Evolutionary conservation across 2,113 vertebrate genomes (phyloP).

Genomic region (Progne subis): DNA sequence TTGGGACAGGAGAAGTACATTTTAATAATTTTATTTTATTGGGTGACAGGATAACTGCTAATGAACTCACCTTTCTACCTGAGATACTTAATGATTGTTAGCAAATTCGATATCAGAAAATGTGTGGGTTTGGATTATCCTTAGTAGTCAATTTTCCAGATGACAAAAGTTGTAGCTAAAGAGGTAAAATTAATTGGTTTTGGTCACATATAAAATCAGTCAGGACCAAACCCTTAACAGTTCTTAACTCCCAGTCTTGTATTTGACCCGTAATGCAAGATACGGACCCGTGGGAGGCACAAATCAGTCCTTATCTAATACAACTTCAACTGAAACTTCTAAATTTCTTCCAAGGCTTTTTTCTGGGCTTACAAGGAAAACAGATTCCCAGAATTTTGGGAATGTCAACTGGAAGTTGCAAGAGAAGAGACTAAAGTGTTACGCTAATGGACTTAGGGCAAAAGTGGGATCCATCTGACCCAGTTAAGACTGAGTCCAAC

Average conservation of each 20-base stretch:
- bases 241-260: not conserved
- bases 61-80: not conserved
- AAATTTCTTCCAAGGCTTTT: not conserved
- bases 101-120: not conserved
- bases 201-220: not conserved
- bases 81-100: not conserved
- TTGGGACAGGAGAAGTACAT: not conserved
- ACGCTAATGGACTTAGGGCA: not conserved
- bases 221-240: not conserved
- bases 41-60: not conserved
- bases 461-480: not conserved
- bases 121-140: not conserved
- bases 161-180: not conserved
- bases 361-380: not conserved
- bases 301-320: not conserved
- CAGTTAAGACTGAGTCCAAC: not conserved
- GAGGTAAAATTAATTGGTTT: not conserved
- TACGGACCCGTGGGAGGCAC: rapidly evolving
- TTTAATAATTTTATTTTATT: not conserved
- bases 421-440: not conserved
- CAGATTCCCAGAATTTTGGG: not conserved
- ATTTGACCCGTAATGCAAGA: not conserved
- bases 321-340: not conserved
- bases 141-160: not conserved
- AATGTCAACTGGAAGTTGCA: not conserved